Conservation (phyloP, 2,797 vertebrate species). For the Xiphorhynchus erythropygius region DNA sequence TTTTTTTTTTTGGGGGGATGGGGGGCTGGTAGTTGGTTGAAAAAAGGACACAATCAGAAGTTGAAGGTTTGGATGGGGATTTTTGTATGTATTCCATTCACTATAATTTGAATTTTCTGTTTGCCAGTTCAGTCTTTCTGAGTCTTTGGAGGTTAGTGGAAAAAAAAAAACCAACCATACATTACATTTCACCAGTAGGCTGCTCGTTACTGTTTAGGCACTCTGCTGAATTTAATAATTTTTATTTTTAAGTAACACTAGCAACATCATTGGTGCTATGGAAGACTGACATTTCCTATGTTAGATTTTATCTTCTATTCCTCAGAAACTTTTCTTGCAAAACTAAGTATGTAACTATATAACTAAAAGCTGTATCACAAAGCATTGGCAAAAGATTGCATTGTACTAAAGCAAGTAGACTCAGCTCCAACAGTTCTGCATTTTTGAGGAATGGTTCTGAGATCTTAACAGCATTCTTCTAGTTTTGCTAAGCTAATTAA, state of each 20-base stretch:
- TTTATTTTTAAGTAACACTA: not conserved
- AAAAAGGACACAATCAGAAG: not conserved
- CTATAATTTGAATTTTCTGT: not conserved
- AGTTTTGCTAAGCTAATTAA: not conserved
- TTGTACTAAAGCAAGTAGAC: not conserved
- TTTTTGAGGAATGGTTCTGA: not conserved
- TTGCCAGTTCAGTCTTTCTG: not conserved
- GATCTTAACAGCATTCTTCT: not conserved
- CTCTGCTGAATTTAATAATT: not conserved
- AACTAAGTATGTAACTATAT: not conserved
- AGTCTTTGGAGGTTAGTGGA: not conserved
- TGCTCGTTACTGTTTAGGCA: not conserved
- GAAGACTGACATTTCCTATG: not conserved
- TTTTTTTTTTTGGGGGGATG: rapidly evolving
- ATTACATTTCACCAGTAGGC: not conserved
- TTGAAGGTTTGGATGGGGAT: not conserved
- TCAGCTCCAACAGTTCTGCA: not conserved
- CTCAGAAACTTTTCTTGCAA: not conserved
- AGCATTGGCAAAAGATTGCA: not conserved
- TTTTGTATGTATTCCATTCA: not conserved
- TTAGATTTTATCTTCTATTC: not conserved
- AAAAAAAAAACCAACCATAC: not conserved
- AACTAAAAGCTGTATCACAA: not conserved
- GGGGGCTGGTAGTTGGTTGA: not conserved
- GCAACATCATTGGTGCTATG: not conserved